phyloP scores from a whole-genome alignment of 2,113 vertebrate genomes.

The Dromiciops gliroides region DNA sequence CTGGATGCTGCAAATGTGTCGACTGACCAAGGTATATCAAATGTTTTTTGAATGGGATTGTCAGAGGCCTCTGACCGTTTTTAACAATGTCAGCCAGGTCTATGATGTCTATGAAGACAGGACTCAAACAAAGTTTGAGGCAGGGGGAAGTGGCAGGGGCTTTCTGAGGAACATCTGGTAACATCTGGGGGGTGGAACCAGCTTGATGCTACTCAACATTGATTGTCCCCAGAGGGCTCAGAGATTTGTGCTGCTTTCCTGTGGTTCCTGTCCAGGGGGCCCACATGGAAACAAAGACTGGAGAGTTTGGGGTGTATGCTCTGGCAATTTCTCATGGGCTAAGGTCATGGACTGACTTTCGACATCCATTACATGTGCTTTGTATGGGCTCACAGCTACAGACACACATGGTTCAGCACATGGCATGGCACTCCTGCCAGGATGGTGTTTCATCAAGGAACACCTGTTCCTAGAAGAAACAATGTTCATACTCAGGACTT shows the following conservation, averaged over 20 bases:
- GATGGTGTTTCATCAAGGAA: no score
- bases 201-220: no score
- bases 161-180: neutral
- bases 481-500: neutral
- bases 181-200: neutral
- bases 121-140: neutral
- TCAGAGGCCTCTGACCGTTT: neutral
- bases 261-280: no score
- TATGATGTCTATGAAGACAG: neutral
- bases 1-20: neutral
- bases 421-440: neutral
- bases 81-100: slow-evolving; percentile 9
- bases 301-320: no score
- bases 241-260: no score
- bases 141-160: neutral
- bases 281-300: no score
- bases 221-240: neutral
- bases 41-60: slow-evolving; percentile 34
- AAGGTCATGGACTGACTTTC: neutral
- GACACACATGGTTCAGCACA: neutral
- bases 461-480: no score
- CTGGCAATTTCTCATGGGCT: no score
- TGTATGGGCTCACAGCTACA: neutral
- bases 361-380: neutral
- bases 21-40: slow-evolving; percentile 32